phyloP scores from a whole-genome alignment of 2,888 invertebrate genomes.

The Lasioglossum zephyrum region DNA sequence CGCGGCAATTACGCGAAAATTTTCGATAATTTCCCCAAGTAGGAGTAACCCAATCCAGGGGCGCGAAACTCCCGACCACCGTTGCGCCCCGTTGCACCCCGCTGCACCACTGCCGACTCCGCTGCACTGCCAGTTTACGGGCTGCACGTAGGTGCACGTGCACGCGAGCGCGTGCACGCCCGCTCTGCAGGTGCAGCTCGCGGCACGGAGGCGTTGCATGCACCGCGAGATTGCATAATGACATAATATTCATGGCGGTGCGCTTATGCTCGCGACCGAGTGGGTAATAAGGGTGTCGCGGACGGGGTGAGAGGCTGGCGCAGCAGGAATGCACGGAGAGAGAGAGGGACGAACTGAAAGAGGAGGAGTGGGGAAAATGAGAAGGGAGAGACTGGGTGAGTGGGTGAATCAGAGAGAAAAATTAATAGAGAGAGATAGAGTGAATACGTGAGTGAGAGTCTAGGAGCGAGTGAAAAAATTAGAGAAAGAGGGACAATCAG shows the following conservation, averaged over 20 bases:
- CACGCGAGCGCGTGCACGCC: background rate
- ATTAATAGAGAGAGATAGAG: background rate
- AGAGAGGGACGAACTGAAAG: too few species aligned
- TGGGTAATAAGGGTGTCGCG: constrained; percentile 79
- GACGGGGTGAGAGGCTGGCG: background rate
- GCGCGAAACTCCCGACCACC: background rate
- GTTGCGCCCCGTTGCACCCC: background rate
- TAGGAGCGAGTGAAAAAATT: too few species aligned
- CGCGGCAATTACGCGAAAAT: constrained; percentile 40
- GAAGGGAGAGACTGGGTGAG: background rate
- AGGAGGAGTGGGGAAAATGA: too few species aligned
- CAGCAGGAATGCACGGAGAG: background rate
- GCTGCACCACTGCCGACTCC: background rate
- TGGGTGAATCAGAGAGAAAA: background rate
- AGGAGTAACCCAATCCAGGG: constrained; percentile 14
- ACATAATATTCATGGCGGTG: constrained; percentile 82
- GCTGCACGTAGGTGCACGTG: background rate
- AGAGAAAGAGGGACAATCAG: too few species aligned
- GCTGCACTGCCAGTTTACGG: background rate
- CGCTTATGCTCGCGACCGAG: constrained; percentile 77
- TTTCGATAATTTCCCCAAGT: constrained; percentile 37
- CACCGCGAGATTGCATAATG: constrained; percentile 83
- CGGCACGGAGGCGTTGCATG: constrained; percentile 77
- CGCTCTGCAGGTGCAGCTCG: constrained; percentile 30
- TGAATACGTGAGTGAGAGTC: too few species aligned